Evolutionary conservation across 2,797 vertebrate species (phyloP).

Genomic region (Capromys pilorides): DNA sequence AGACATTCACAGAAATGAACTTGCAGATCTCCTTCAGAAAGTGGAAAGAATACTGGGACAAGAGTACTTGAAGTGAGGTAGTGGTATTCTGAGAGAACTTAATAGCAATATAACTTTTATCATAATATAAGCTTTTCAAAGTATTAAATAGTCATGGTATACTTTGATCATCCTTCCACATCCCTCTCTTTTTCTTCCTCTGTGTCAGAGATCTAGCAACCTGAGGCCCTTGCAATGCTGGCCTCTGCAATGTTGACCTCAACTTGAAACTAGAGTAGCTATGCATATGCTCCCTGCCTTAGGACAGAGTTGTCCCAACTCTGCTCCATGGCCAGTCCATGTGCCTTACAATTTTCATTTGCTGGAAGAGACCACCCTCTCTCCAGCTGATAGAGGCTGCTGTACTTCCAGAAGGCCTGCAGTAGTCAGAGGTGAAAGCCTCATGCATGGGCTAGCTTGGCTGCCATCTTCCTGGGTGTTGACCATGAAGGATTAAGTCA

Average conservation of each 20-base stretch:
- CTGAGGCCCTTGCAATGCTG: neutral
- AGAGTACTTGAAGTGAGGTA: neutral
- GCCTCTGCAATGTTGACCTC: neutral
- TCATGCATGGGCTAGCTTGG: neutral
- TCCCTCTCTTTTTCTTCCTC: neutral
- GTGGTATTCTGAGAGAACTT: neutral
- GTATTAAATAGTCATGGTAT: neutral
- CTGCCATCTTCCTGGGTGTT: conserved; percentile 63
- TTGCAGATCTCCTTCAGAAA: neutral
- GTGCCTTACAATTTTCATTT: neutral
- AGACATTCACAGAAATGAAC: neutral
- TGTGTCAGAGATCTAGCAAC: neutral
- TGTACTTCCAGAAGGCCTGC: conserved; percentile 34
- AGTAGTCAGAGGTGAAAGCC: conserved; percentile 1
- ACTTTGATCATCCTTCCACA: neutral
- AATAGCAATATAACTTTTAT: neutral
- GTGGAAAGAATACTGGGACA: neutral
- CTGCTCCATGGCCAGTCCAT: neutral
- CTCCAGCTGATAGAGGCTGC: neutral
- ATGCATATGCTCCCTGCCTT: neutral
- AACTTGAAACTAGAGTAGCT: too few species aligned
- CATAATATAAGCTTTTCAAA: neutral
- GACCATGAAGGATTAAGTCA: conserved; percentile 60
- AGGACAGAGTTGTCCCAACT: neutral
- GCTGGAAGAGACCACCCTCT: neutral